Base-by-base conservation (phyloP, 2,113 vertebrate genomes). In the Rhynchomys soricoides region DNA sequence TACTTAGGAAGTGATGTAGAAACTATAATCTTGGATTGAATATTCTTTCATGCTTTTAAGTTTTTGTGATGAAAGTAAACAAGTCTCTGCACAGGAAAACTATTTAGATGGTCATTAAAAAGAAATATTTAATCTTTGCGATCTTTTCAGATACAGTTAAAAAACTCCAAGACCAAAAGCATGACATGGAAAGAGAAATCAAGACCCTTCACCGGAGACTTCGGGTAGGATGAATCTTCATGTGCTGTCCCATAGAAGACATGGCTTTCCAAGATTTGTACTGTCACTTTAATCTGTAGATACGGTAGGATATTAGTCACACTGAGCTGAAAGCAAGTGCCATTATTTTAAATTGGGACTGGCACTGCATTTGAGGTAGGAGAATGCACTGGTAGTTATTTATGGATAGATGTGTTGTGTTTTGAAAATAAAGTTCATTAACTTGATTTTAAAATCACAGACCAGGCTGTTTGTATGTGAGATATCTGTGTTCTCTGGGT, bases 181-280 rank as follows among this genome's bases (percentile, higher is more conserved):
- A 99, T 73, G 99, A 99, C 97, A 99, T 99, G 99, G 99, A 99
- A 96, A 98, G 99, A 97, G 99, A 99, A 97, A 99, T 99, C 88
- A 99, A 99, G 98, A 99, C 99, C 81, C 99, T 99, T 64, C 99
- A 99, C 94, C 98, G 99, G 95, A 99, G 99, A 94, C 98, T 99
- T 68, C 98, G 99, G 99, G 99, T 99, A 98, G 95, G 98, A 89
- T 77, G 90, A 93, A 59, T 55, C 19, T 0, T 10, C 50, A 6
- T 22, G 3, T 26, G 0, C 68, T 55, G 4, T 29, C 57, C 87
- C 10, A 0, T 59, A 68, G 87, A n/a, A 70, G 45, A 3, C 11
- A 19, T 3, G 12, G 22, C 6, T 34, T 82, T 87, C 83, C 90
- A 93, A 43, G 77, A 40, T 29, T 59, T 52, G 37, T 40, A 7